Conservation (phyloP, 2,888 invertebrate species). For the Lithosia quadra region DNA sequence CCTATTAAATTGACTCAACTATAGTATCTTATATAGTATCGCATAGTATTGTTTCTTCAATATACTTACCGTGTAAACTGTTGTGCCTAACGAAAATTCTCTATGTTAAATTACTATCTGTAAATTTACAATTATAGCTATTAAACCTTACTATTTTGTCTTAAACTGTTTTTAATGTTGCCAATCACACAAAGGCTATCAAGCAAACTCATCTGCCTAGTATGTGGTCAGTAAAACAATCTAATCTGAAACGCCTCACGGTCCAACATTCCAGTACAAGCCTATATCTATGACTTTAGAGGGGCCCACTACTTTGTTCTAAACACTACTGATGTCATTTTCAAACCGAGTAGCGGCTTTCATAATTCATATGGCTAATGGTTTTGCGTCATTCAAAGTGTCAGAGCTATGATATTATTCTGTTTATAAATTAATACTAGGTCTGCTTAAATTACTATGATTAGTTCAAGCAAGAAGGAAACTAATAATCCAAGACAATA, state of each 20-base stretch:
- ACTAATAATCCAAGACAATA: conserved; percentile 10
- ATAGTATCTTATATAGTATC: too few species aligned
- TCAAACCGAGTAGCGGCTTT: conserved; percentile 2
- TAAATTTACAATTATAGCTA: too few species aligned
- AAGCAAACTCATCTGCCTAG: neutral
- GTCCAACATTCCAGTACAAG: neutral
- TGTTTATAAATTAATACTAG: neutral
- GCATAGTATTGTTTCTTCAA: too few species aligned
- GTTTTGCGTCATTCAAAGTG: conserved; percentile 5
- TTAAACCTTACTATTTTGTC: too few species aligned
- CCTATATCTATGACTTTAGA: neutral
- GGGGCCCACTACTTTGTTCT: conserved; percentile 4
- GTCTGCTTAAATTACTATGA: conserved; percentile 10
- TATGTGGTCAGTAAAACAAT: neutral
- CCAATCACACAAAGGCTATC: neutral
- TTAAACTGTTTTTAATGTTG: neutral
- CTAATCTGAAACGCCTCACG: neutral
- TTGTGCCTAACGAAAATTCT: too few species aligned
- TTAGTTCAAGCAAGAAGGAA: conserved; percentile 11
- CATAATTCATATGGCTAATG: conserved; percentile 17
- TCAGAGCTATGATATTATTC: too few species aligned
- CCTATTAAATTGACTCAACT: too few species aligned
- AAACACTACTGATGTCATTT: conserved; percentile 16
- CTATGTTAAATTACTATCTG: too few species aligned
- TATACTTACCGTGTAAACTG: too few species aligned